Evolutionary conservation across 2,888 invertebrate genomes (phyloP).

Genomic region (Cosmopolites sordidus): DNA sequence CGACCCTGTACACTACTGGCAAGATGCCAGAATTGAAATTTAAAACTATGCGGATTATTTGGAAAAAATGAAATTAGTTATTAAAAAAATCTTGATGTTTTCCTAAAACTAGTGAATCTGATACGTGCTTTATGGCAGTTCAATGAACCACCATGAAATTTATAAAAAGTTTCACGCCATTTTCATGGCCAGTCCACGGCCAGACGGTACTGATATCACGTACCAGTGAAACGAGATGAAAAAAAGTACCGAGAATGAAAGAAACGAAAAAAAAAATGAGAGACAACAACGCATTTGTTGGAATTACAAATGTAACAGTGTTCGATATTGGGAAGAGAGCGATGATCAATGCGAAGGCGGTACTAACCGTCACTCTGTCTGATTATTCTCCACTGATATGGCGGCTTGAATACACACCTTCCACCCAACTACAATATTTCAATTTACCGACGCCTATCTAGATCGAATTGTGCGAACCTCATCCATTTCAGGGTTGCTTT

Average conservation of each 20-base stretch:
- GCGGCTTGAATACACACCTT: slow-evolving; percentile 34
- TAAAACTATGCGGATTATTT: too few relatives aligned
- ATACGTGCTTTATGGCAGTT: too few relatives aligned
- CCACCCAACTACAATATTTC: slow-evolving; percentile 40
- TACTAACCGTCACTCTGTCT: slow-evolving; percentile 30
- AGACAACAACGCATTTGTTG: neutral
- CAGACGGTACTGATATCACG: too few relatives aligned
- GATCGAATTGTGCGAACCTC: slow-evolving; percentile 31
- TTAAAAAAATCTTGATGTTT: too few relatives aligned
- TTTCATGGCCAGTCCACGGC: too few relatives aligned
- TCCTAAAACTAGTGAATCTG: too few relatives aligned
- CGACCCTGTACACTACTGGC: too few relatives aligned
- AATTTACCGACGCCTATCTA: slow-evolving; percentile 41
- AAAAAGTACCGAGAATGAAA: neutral
- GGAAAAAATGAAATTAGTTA: too few relatives aligned
- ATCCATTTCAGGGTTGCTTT: neutral
- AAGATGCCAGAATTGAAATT: too few relatives aligned
- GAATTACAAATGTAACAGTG: slow-evolving; percentile 20
- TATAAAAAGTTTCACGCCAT: too few relatives aligned
- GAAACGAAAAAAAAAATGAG: slow-evolving; percentile 21
- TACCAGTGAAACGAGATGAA: too few relatives aligned
- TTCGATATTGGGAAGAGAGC: slow-evolving; percentile 25
- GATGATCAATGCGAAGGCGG: slow-evolving; percentile 35
- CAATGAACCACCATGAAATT: too few relatives aligned
- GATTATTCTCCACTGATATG: slow-evolving; percentile 38